phyloP scores from a whole-genome alignment of 1,140 invertebrate genomes.

The Penaeus chinensis region DNA sequence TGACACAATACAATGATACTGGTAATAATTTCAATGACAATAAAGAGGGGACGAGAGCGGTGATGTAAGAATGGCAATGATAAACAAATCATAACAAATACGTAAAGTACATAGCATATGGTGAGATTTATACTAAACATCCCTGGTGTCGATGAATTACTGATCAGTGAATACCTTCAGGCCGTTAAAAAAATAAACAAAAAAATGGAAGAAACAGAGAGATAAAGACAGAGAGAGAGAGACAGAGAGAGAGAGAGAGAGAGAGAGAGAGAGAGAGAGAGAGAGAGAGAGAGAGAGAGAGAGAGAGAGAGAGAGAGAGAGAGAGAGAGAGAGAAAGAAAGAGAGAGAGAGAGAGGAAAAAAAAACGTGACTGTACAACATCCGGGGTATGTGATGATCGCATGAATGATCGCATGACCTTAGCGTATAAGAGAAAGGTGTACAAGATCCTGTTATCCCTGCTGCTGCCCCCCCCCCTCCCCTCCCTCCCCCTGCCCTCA shows the following conservation, averaged over 20 bases:
- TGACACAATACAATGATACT: no score
- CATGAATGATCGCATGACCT: no score
- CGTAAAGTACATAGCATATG: not conserved
- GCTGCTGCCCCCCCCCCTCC: no score
- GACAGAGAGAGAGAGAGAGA: constrained; percentile 33
- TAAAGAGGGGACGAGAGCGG: no score
- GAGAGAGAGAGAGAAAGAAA: not conserved
- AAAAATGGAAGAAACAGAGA: not conserved
- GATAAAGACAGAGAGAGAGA: constrained; percentile 3
- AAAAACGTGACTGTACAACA: not conserved
- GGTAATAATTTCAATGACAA: no score
- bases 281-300: constrained; percentile 21
- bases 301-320: not conserved
- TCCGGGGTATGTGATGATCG: no score
- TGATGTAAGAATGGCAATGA: not conserved
- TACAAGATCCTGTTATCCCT: no score
- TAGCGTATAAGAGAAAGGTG: no score
- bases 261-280: constrained; percentile 36
- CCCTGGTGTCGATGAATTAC: no score
- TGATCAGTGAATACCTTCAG: no score
- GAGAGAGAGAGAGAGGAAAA: not conserved
- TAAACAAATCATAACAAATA: not conserved
- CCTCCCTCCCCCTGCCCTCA: no score
- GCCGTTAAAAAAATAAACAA: not conserved
- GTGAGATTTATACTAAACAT: no score